Base-by-base conservation (phyloP, 2,113 vertebrate species). In the Dryoscopus gambensis region DNA sequence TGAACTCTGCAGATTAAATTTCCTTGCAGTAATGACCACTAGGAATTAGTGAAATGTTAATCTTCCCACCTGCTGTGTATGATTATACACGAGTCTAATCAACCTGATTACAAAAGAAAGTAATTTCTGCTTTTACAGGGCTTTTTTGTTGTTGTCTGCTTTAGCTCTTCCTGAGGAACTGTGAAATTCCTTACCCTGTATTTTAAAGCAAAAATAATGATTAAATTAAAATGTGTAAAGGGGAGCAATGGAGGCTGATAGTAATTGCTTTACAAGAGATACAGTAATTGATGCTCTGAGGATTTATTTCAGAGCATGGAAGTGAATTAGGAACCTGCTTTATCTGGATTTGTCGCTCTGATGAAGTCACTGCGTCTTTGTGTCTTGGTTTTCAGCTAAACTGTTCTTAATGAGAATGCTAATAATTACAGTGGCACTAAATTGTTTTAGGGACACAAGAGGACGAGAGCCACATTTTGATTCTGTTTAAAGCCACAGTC, bases 241-340 rank as follows among this genome's bases (percentile, higher is more conserved):
- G 77, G 87, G 87, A 96, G 93, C 73, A 55, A 87, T 33, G 73
- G 92, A 64, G 67, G 74, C 91, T 84, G 92, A 71, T 90, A 49
- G 94, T 94, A 98, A 98, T 97, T 97, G 96, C 97, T 98, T 96
- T 97, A 91, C 93, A 82, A 69, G 85, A 82, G 86, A 86, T 46
- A 44, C 49, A 89, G 81, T 96, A 98, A 98, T 94, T 97, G 97
- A 97, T 83, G 95, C 93, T 97, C 95, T 86, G 81, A 97, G 95
- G 97, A 96, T 97, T 98, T 94, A 93, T 97, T 98, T 97, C 93
- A 78, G 93, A 96, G 96, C 91, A 85, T 15, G 70, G 57, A 83
- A 97, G 95, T 90, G 59, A 93, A 98, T 97, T 97, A 93, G 93
- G 90, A 96, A 46, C 69, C 82, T 87, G 60, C 93, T 94, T 97